These are phyloP conservation scores for Bruchidius siliquastri DNA, from an alignment of 2,888 invertebrate species.

Conservation along the genomic window DNA sequence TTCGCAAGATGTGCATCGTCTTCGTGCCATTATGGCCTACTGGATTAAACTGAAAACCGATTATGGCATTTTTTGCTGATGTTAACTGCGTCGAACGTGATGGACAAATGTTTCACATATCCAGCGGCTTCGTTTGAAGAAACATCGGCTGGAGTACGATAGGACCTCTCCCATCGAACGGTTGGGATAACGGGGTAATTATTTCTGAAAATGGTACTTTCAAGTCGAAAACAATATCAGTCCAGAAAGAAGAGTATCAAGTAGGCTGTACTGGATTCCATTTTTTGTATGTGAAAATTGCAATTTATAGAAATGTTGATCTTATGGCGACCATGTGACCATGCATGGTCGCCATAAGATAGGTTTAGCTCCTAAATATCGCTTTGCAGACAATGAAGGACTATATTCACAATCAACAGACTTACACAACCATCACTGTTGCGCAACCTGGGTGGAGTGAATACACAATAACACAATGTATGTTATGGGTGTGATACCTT, in stretches of 20 bases:
- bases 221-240: too few relatives aligned
- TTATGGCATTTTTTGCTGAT: not conserved
- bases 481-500: not conserved
- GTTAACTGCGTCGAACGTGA: not conserved
- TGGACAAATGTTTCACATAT: not conserved
- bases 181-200: too few relatives aligned
- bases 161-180: too few relatives aligned
- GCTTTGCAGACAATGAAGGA: not conserved
- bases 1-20: not conserved
- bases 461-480: not conserved
- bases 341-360: too few relatives aligned
- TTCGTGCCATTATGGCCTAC: not conserved
- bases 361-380: not conserved
- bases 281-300: too few relatives aligned
- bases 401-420: not conserved
- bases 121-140: not conserved
- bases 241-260: too few relatives aligned
- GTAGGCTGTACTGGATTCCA: too few relatives aligned
- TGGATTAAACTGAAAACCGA: not conserved
- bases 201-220: too few relatives aligned
- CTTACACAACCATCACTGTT: not conserved
- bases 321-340: too few relatives aligned
- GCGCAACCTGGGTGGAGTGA: not conserved
- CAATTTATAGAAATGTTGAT: too few relatives aligned
- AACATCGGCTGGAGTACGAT: not conserved